Conservation (phyloP, 2,888 invertebrate species). For the Metellina segmentata region DNA sequence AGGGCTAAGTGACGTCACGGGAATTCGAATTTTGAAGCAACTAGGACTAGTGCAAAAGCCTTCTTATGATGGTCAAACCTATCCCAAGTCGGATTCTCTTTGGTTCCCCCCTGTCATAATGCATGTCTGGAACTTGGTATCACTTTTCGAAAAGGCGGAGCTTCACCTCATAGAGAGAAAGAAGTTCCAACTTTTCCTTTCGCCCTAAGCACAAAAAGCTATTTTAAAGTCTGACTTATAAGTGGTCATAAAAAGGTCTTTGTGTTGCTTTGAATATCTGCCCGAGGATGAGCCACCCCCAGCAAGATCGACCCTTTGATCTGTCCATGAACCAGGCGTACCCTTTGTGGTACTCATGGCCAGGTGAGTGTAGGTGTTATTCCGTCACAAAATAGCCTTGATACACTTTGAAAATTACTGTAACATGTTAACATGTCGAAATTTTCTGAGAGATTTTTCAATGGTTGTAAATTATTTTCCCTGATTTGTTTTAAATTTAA, state of each 20-base stretch:
- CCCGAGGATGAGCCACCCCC: conserved; percentile 36
- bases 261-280: conserved; percentile 24
- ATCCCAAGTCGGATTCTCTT: conserved; percentile 34
- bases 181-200: conserved; percentile 8
- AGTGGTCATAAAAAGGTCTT: conserved; percentile 47
- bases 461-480: no score
- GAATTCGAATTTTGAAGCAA: conserved; percentile 22
- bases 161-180: background rate
- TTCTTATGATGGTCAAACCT: conserved; percentile 64
- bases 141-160: conserved; percentile 58
- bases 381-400: no score
- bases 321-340: conserved; percentile 46
- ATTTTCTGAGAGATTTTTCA: no score
- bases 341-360: conserved; percentile 40
- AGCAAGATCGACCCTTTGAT: conserved; percentile 59
- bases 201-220: conserved; percentile 9
- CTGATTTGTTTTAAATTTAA: no score
- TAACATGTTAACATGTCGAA: no score
- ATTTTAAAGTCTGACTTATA: conserved; percentile 13
- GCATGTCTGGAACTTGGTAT: conserved; percentile 29
- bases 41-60: conserved; percentile 27
- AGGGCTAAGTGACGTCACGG: conserved; percentile 49
- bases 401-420: no score
- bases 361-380: conserved; percentile 41
- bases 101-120: conserved; percentile 39